These are phyloP conservation scores for Gobio occitaniae DNA, from an alignment of 2,797 vertebrate genomes.

Conservation along the genomic window DNA sequence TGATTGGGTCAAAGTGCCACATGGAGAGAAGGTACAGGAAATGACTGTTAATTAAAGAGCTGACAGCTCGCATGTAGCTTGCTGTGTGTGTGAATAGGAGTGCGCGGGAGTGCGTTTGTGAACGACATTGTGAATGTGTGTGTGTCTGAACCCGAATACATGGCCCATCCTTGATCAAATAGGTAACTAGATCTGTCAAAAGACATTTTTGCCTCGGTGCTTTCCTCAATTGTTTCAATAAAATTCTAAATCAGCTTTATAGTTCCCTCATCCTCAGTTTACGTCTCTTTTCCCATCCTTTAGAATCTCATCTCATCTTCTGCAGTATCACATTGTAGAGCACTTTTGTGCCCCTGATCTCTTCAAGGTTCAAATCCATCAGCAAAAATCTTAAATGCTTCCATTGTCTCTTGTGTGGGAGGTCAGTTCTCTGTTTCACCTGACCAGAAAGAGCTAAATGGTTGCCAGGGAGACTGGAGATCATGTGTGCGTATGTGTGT, in stretches of 20 bases:
- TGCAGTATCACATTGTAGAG: conserved; percentile 16
- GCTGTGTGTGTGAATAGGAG: conserved; percentile 72
- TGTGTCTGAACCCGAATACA: conserved; percentile 72
- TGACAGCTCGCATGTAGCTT: conserved; percentile 75
- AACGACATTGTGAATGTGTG: conserved; percentile 67
- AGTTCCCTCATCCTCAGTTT: conserved; percentile 25
- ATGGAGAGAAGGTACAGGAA: conserved; percentile 76
- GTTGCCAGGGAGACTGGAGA: conserved; percentile 73
- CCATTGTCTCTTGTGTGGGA: conserved; percentile 45
- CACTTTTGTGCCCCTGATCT: conserved; percentile 37
- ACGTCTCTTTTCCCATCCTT: conserved; percentile 12
- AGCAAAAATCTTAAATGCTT: conserved; percentile 50
- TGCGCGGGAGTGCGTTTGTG: conserved; percentile 52
- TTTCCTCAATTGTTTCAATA: conserved; percentile 33
- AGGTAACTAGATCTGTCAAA: conserved; percentile 82
- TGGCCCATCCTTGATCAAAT: conserved; percentile 80
- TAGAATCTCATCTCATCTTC: conserved; percentile 39
- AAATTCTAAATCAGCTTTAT: conserved; percentile 27
- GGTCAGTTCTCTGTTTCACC: conserved; percentile 50
- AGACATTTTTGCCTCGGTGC: conserved; percentile 69
- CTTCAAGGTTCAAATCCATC: conserved; percentile 45
- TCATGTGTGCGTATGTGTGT: conserved; percentile 45
- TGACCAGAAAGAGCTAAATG: conserved; percentile 61
- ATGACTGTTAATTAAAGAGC: conserved; percentile 86
- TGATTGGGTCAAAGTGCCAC: conserved; percentile 67